Conservation (phyloP, 1,140 invertebrate species). For the Anadara kagoshimensis region DNA sequence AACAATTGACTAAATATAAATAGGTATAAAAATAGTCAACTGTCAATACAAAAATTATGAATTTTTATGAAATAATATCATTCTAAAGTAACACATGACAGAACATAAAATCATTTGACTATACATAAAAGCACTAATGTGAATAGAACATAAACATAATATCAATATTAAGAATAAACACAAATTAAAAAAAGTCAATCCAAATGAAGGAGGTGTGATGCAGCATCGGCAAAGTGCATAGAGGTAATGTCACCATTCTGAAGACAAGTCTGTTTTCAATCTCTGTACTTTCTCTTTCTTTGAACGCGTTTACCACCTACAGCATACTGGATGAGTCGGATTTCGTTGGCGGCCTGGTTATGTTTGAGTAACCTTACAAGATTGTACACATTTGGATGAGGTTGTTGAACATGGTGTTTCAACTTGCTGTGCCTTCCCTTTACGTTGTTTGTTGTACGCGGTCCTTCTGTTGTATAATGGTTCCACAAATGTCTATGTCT, state of each 20-base stretch:
- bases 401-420: not conserved
- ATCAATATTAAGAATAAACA: too few species aligned
- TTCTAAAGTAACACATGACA: too few species aligned
- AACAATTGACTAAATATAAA: too few species aligned
- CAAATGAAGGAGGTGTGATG: not conserved
- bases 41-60: too few species aligned
- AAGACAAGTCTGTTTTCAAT: not conserved
- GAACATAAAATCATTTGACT: too few species aligned
- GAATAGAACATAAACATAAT: too few species aligned
- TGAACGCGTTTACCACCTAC: not conserved
- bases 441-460: not conserved
- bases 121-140: too few species aligned
- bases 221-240: not conserved
- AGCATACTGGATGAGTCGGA: constrained; percentile 1
- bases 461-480: not conserved
- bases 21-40: too few species aligned
- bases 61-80: too few species aligned
- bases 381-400: constrained; percentile 3
- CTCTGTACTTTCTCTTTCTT: not conserved
- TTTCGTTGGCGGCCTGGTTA: not conserved
- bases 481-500: not conserved
- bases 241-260: too few species aligned
- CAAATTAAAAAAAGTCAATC: too few species aligned
- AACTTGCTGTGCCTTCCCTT: not conserved
- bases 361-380: not conserved